Conservation (phyloP, 2,113 vertebrate genomes). For the Setophaga kirtlandii region DNA sequence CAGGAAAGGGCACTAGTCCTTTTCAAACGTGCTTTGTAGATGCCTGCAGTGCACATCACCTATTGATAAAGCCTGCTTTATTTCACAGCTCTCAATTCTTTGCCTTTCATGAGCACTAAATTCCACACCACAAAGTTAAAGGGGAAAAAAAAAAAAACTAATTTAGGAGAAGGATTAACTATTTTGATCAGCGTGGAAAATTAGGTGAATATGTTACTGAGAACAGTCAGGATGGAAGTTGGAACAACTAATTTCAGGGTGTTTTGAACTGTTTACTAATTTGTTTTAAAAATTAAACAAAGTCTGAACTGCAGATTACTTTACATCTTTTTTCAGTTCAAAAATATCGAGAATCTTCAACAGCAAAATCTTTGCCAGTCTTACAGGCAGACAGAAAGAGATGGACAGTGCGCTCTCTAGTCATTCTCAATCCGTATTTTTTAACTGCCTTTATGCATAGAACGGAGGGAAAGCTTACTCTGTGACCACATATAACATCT, state of each 20-base stretch:
- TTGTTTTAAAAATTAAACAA: slow-evolving; percentile 47
- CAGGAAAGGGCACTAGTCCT: slow-evolving; percentile 71
- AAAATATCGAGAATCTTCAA: background rate
- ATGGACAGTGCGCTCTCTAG: background rate
- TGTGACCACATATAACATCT: background rate
- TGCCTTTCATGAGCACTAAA: slow-evolving; percentile 78
- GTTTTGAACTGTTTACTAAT: slow-evolving; percentile 22
- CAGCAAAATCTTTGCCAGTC: background rate
- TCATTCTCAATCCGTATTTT: background rate
- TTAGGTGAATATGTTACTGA: slow-evolving; percentile 65
- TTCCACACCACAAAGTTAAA: slow-evolving; percentile 83
- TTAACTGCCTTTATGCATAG: background rate
- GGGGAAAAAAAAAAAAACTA: slow-evolving; percentile 48
- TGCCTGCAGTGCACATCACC: slow-evolving; percentile 77
- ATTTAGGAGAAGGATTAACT: slow-evolving; percentile 83
- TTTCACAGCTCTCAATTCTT: slow-evolving; percentile 78
- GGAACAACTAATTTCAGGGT: slow-evolving; percentile 45
- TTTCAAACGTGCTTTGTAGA: slow-evolving; percentile 74
- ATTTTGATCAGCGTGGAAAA: slow-evolving; percentile 77
- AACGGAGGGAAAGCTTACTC: background rate
- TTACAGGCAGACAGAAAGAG: background rate
- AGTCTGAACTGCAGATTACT: background rate
- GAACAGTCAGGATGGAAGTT: slow-evolving; percentile 36
- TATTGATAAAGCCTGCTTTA: slow-evolving; percentile 82
- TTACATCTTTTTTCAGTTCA: background rate